These are phyloP conservation scores for Myiotriccus ornatus DNA, from an alignment of 2,797 vertebrate species.

Conservation along the genomic window DNA sequence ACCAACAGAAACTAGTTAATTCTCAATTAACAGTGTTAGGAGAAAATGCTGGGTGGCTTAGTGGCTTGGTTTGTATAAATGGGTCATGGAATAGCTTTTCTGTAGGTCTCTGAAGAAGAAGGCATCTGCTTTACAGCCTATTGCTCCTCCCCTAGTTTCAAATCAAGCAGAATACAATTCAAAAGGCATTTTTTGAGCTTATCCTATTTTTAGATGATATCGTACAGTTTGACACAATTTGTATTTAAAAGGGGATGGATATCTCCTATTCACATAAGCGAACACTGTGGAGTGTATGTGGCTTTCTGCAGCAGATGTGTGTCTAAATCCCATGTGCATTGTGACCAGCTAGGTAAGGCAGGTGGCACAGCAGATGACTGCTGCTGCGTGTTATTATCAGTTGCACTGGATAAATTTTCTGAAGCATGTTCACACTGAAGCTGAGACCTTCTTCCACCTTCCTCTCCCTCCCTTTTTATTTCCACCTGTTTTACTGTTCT, in stretches of 20 bases:
- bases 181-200: not conserved
- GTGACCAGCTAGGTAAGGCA: not conserved
- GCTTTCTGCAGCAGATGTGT: not conserved
- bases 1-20: not conserved
- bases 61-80: not conserved
- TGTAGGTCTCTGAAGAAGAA: not conserved
- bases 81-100: not conserved
- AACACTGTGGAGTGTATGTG: rapidly evolving
- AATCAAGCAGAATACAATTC: not conserved
- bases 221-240: not conserved
- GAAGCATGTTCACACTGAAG: not conserved
- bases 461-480: not conserved
- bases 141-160: not conserved
- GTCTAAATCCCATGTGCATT: not conserved
- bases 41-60: not conserved
- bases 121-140: not conserved
- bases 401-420: not conserved
- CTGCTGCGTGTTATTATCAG: not conserved
- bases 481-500: not conserved
- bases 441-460: not conserved
- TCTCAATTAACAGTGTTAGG: not conserved
- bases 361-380: not conserved
- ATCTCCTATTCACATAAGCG: not conserved
- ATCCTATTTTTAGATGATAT: not conserved
- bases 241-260: not conserved